Conservation (phyloP, 2,113 vertebrate genomes). For the Strix uralensis region DNA sequence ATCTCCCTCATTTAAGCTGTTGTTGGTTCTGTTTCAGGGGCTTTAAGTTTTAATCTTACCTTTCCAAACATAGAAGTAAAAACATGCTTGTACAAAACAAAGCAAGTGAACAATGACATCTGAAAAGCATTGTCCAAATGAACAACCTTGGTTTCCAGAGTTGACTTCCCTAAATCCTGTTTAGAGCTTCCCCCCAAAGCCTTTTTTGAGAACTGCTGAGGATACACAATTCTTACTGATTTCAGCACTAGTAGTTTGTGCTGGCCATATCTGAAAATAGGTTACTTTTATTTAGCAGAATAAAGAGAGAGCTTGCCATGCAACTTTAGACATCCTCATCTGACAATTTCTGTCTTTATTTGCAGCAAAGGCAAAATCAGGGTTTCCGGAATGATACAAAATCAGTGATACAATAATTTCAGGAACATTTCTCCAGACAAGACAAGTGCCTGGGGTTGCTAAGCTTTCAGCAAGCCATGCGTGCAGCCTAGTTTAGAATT, state of each 20-base stretch:
- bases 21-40: background rate
- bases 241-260: background rate
- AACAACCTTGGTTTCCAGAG: background rate
- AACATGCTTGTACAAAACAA: background rate
- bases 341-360: background rate
- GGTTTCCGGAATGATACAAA: background rate
- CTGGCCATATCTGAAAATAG: background rate
- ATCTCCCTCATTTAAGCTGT: background rate
- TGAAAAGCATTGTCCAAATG: background rate
- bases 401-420: background rate
- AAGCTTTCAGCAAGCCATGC: background rate
- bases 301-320: background rate
- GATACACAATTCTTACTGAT: background rate
- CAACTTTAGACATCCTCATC: background rate
- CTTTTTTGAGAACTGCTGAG: background rate
- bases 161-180: background rate
- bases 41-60: background rate
- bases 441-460: background rate
- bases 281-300: background rate
- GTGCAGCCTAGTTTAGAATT: background rate
- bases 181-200: background rate
- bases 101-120: background rate
- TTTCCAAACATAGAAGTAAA: background rate
- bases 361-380: background rate
- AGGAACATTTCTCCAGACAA: background rate